phyloP scores from a whole-genome alignment of 2,888 invertebrate species.

The Monoplex corrugatus region DNA sequence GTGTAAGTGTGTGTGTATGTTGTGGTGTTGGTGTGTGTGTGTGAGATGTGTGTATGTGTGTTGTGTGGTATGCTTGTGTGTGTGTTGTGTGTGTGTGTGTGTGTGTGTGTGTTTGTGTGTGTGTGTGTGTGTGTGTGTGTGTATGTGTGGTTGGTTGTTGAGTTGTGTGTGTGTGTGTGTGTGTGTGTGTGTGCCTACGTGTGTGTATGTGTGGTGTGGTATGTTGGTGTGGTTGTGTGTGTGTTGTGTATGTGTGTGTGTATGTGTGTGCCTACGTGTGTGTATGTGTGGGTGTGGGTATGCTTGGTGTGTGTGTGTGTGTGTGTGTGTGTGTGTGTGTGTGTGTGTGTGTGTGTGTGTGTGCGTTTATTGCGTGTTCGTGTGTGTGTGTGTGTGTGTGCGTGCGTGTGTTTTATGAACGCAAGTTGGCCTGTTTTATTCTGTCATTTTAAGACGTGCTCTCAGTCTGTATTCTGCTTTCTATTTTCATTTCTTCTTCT shows the following conservation, averaged over 20 bases:
- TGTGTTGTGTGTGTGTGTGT: not conserved
- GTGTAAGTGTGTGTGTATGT: not conserved
- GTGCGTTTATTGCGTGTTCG: not conserved
- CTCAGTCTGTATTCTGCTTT: not conserved
- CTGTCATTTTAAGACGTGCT: no score
- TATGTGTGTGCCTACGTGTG: not conserved
- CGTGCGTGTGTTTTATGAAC: not conserved
- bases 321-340: not conserved
- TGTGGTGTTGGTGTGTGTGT: not conserved
- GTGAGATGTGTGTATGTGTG: not conserved
- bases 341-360: not conserved
- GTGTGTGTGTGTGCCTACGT: not conserved
- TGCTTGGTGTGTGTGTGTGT: not conserved
- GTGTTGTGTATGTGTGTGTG: not conserved
- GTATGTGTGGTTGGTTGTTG: no score
- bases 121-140: not conserved
- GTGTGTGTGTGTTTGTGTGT: no score
- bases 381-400: conserved; percentile 1
- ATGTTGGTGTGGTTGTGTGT: not conserved
- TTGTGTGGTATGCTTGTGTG: no score
- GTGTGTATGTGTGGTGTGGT: not conserved
- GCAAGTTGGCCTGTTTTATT: no score
- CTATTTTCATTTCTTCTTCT: not conserved
- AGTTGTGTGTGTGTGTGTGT: not conserved
- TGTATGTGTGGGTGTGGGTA: not conserved